Conservation (phyloP, 2,888 invertebrate genomes). For the Zaprionus lineosus region DNA sequence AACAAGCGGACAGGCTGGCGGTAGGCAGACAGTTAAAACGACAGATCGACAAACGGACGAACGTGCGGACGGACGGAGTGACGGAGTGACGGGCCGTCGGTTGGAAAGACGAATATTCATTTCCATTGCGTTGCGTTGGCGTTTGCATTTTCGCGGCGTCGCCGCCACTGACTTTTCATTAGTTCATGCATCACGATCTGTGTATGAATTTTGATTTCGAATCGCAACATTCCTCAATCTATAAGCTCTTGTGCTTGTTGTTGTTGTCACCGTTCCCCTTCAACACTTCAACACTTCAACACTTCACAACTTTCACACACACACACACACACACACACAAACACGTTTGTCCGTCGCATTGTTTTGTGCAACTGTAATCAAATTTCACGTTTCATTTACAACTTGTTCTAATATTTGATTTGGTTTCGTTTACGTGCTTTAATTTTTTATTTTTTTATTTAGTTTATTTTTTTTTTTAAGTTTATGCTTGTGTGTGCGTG, state of each 20-base stretch:
- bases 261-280: too few species aligned
- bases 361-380: slow-evolving; percentile 55
- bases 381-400: slow-evolving; percentile 64
- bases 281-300: too few species aligned
- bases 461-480: background rate
- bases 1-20: slow-evolving; percentile 8
- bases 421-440: slow-evolving; percentile 23
- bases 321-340: too few species aligned
- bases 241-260: too few species aligned
- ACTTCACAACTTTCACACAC: too few species aligned
- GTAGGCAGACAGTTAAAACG: slow-evolving; percentile 1
- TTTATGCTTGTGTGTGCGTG: too few species aligned
- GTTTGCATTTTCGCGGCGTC: slow-evolving; percentile 36
- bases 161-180: slow-evolving; percentile 39
- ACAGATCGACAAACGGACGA: background rate
- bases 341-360: background rate
- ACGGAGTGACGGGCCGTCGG: too few species aligned
- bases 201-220: slow-evolving; percentile 31
- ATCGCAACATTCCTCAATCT: slow-evolving; percentile 21
- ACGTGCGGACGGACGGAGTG: background rate
- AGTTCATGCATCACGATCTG: slow-evolving; percentile 44
- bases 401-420: slow-evolving; percentile 47
- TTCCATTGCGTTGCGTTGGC: slow-evolving; percentile 47
- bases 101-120: slow-evolving; percentile 34
- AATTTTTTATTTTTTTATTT: background rate